A percentile compares a stretch with the other conserved stretches of the same genome.
Conservation (phyloP, 2,888 invertebrate genomes). For the Hymenopus coronatus region DNA sequence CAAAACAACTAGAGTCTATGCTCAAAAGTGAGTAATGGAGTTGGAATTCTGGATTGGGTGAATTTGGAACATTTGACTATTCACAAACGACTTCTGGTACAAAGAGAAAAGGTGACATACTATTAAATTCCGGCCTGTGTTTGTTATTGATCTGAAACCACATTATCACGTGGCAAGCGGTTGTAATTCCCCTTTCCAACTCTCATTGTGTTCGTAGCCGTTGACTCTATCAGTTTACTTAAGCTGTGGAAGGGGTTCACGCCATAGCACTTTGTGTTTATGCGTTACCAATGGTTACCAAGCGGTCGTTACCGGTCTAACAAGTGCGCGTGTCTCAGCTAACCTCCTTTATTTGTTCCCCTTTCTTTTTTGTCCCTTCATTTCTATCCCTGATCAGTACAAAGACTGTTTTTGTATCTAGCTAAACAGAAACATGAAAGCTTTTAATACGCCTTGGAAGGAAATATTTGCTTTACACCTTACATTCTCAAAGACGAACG, state of each 20-base stretch:
- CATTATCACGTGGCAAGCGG: not conserved
- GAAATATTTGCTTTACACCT: not conserved
- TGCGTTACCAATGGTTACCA: slow-evolving; percentile 13
- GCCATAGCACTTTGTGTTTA: not conserved
- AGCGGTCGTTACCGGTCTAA: not conserved
- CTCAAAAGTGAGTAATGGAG: not conserved
- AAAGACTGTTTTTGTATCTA: not conserved
- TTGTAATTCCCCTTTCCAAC: not conserved
- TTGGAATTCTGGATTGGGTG: not conserved
- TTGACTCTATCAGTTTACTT: not conserved
- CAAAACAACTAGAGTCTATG: not conserved
- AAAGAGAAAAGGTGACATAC: not conserved
- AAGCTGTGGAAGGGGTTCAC: not conserved
- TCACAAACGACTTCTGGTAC: not conserved
- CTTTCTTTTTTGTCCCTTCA: not conserved
- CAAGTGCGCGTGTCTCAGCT: not conserved
- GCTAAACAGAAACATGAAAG: not conserved
- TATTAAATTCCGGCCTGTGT: not conserved
- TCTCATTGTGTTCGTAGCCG: not conserved
- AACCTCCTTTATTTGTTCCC: not conserved
- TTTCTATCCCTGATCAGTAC: not conserved
- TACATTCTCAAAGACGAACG: no score
- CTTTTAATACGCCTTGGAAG: not conserved
- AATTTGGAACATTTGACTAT: not conserved
- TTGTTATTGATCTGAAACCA: not conserved